phyloP scores from a whole-genome alignment of 2,797 vertebrate species.

The Scolopax bukidnonensis region DNA sequence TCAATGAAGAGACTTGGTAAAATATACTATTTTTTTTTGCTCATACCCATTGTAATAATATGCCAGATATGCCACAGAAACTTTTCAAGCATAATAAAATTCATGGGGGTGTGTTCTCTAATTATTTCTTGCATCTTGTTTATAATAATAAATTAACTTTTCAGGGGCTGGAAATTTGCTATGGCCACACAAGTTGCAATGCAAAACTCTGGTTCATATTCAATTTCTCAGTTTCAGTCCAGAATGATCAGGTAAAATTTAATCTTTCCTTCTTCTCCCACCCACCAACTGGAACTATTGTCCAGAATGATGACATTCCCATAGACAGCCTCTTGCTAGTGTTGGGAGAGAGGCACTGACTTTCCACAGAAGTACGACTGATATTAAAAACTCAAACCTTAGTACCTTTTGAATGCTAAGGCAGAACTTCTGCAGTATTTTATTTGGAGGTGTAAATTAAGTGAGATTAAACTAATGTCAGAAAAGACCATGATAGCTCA shows the following conservation, averaged over 20 bases:
- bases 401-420: background rate
- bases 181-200: slow-evolving; percentile 98
- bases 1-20: background rate
- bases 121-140: background rate
- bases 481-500: background rate
- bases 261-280: background rate
- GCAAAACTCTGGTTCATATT: slow-evolving; percentile 97
- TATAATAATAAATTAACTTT: slow-evolving; percentile 29
- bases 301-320: background rate
- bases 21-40: background rate
- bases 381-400: rapidly evolving
- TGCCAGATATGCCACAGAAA: background rate
- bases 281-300: background rate
- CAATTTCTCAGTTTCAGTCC: slow-evolving; percentile 96
- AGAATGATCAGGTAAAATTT: slow-evolving; percentile 85
- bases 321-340: background rate
- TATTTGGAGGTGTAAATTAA: background rate
- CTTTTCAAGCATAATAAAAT: background rate
- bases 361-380: background rate
- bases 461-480: background rate
- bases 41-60: background rate
- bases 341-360: background rate
- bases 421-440: background rate
- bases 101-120: background rate
- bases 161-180: slow-evolving; percentile 96